phyloP scores from a whole-genome alignment of 2,888 invertebrate genomes.

The Patella ulyssiponensis region DNA sequence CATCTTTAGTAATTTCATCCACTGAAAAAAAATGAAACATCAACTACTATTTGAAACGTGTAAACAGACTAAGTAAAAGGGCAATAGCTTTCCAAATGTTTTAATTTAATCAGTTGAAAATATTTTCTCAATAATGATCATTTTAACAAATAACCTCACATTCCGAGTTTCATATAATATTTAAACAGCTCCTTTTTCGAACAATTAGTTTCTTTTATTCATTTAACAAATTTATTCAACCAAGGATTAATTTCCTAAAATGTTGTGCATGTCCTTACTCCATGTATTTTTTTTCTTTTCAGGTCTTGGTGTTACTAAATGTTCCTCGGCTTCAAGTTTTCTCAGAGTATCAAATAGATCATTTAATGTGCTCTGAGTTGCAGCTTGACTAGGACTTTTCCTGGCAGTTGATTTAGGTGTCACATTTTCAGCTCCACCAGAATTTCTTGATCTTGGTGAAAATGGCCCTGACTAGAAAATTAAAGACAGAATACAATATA shows the following conservation, averaged over 20 bases:
- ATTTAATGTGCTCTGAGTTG: conserved; percentile 62
- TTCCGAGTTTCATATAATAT: too few species aligned
- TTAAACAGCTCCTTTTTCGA: too few species aligned
- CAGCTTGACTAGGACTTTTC: conserved; percentile 43
- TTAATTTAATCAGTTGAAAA: too few species aligned
- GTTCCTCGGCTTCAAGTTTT: conserved; percentile 69
- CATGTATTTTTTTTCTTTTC: conserved; percentile 58
- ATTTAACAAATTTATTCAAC: too few species aligned
- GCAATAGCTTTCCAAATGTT: too few species aligned
- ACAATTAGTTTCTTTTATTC: too few species aligned
- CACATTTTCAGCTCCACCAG: conserved; percentile 23
- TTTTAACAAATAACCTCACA: too few species aligned
- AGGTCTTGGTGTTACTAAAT: conserved; percentile 53
- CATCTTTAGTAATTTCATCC: conserved; percentile 59
- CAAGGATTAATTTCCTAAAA: too few species aligned
- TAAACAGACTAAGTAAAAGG: too few species aligned
- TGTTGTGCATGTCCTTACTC: conserved; percentile 54
- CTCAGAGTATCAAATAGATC: conserved; percentile 70
- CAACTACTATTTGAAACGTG: background rate
- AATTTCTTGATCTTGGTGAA: conserved; percentile 16
- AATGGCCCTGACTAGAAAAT: background rate
- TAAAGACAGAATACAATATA: too few species aligned
- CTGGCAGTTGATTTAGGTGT: conserved; percentile 19
- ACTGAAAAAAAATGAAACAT: conserved; percentile 43
- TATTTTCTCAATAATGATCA: too few species aligned